Evolutionary conservation across 2,113 vertebrate species (phyloP), one percentile per base, ranked within the genome.

Genomic region (Geococcyx californianus): DNA sequence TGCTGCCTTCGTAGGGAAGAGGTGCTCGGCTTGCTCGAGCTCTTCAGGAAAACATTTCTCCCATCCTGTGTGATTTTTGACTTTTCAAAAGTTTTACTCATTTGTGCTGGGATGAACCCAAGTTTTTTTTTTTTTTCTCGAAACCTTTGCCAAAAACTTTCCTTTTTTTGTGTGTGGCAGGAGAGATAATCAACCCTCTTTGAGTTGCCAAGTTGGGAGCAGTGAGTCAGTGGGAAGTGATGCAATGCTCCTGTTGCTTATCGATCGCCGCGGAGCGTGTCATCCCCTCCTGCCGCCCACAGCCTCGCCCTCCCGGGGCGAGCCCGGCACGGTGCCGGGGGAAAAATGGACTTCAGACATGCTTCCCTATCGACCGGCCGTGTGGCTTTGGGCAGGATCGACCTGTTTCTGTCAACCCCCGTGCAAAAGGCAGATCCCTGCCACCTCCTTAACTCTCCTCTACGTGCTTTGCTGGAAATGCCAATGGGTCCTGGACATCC

Each of bases 311-410:
- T 49, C 89, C 52, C 0, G 13, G 78, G 63, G 75, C 2, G 16
- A 33, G 20, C 86, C 3, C 82, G 13, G 82, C 36, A 7, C 0
- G 8, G 49, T 0, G 18, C 26, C 2, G 3, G 62, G 72, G 51
- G 23, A 16, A 9, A n/a, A 16, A 38, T 1, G 63, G 51, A 1
- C 42, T 66, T 26, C 3, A 13, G 67, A 20, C 62, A 31, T n/a
- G 74, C 69, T 58, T 42, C 1, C 0, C 16, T 8, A 60, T 79
- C 11, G 72, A 69, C 45, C 4, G 0, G 7, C 31, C 1, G 0
- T 0, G 13, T 1, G 45, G 62, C 40, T 64, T 5, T 7, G 56
- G 56, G 75, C 52, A 13, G 26, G 3, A 76, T 85, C 3, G 9
- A 72, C 31, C 45, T 3, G 31, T 6, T 45, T 34, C 33, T 0